phyloP scores from a whole-genome alignment of 2,113 vertebrate species.

The Turdus rufiventris region DNA sequence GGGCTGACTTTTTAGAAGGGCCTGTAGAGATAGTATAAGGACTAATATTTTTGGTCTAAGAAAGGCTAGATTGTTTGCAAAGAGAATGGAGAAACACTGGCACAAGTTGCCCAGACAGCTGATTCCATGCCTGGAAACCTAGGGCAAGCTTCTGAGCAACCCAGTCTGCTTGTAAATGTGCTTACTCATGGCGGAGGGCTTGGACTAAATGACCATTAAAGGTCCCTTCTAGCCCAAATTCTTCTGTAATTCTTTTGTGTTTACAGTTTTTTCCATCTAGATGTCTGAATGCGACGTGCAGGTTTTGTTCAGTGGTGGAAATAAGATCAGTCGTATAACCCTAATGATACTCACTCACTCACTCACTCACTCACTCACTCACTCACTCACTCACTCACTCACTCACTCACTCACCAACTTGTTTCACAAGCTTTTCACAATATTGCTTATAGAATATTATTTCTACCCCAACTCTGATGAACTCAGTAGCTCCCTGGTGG shows the following conservation, averaged over 20 bases:
- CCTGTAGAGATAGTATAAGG: background rate
- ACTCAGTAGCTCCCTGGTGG: background rate
- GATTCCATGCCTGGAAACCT: background rate
- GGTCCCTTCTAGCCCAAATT: background rate
- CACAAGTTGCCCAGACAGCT: background rate
- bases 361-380: too few species aligned
- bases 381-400: too few species aligned
- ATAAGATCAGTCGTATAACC: background rate
- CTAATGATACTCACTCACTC: too few species aligned
- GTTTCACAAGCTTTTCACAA: background rate
- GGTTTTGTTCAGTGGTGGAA: background rate
- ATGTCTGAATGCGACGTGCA: accelerated
- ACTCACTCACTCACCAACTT: background rate
- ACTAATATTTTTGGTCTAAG: background rate
- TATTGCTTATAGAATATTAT: background rate
- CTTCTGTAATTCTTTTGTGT: background rate
- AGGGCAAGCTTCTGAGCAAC: background rate
- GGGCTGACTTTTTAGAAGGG: background rate
- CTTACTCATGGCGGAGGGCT: background rate
- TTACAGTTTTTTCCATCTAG: background rate
- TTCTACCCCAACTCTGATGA: background rate
- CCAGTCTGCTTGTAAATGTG: background rate
- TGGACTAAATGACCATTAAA: background rate
- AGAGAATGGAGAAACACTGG: background rate
- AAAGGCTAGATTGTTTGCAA: accelerated